Evolutionary conservation across 2,113 vertebrate species (phyloP), one percentile per base, ranked within the genome.

Genomic region (Corvus moneduloides): DNA sequence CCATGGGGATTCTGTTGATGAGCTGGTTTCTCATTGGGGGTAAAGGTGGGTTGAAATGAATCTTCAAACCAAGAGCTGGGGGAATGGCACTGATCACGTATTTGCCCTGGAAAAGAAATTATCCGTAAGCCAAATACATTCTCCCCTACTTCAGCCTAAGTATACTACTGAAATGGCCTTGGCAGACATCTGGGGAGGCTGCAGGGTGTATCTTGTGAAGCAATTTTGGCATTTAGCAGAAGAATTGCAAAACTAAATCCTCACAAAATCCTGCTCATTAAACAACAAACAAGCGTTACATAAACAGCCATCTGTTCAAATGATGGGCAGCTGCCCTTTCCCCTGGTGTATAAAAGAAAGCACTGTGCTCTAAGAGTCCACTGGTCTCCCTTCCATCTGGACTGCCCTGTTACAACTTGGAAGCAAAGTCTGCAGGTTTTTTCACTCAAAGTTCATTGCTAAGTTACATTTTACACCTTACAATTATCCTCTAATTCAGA

Each of bases 11-110:
- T 43, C 99, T 98, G 88, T 97, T 97, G 96, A 99, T 99, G 88
- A 99, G 97, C 96, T 99, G 99, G 96, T 99, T 99, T 96, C 99
- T 99, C 96, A 99, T 91, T 4, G 99, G 98, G 2, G 99, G 99
- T 89, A 99, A 97, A 89, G 99, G 98, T 16, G 99, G 99, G 69
- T 92, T 99, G 95, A 99, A 99, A 95, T 99, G 99, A 89, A 99
- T 99, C 98, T 99, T 99, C 97, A 99, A 76, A 73, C 98, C 95
- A 93, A 99, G 96, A 61, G 92, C 73, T 49, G 99, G 99, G 15
- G 99, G 98, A 43, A 99, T 98, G 63, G 99, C 99, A 77, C 98
- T 95, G 92, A 99, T 98, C 90, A 99, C 98, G 23, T 99, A 99
- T 79, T 98, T 99, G 81, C 98, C 97, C 99, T 99, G 85, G 54